Conservation (phyloP, 2,113 vertebrate species). For the Paracyprichromis sp. region DNA sequence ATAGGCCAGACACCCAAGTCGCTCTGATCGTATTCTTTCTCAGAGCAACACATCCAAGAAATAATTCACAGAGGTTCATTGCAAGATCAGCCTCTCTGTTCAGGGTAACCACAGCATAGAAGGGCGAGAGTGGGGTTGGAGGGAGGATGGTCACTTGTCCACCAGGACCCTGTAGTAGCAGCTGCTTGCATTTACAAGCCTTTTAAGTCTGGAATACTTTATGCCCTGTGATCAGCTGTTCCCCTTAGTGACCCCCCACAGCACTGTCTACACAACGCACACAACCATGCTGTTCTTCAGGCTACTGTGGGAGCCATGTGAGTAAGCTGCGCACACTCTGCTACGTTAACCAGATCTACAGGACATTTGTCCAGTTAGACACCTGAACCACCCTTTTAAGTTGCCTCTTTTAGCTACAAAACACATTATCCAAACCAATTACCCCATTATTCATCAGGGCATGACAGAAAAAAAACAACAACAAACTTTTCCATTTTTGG, state of each 20-base stretch:
- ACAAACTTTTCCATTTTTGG: neutral
- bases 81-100: neutral
- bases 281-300: neutral
- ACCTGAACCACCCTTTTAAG: slow-evolving; percentile 62
- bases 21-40: slow-evolving; percentile 6
- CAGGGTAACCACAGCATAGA: neutral
- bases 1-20: neutral
- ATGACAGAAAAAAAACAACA: slow-evolving; percentile 5
- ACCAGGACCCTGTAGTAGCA: slow-evolving; percentile 47
- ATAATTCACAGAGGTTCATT: neutral
- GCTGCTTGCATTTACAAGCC: slow-evolving; percentile 49
- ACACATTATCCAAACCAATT: slow-evolving; percentile 47
- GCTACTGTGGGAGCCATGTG: slow-evolving; percentile 6
- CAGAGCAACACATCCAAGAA: neutral
- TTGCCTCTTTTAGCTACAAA: neutral
- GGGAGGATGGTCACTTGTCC: slow-evolving; percentile 4
- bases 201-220: slow-evolving; percentile 46
- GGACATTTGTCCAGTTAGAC: slow-evolving; percentile 59
- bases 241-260: neutral
- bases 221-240: slow-evolving; percentile 53
- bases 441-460: slow-evolving; percentile 42
- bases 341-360: slow-evolving; percentile 51
- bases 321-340: slow-evolving; percentile 10
- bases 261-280: neutral
- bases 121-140: neutral